phyloP scores from a whole-genome alignment of 2,888 invertebrate genomes.

The Deilephila porcellus region DNA sequence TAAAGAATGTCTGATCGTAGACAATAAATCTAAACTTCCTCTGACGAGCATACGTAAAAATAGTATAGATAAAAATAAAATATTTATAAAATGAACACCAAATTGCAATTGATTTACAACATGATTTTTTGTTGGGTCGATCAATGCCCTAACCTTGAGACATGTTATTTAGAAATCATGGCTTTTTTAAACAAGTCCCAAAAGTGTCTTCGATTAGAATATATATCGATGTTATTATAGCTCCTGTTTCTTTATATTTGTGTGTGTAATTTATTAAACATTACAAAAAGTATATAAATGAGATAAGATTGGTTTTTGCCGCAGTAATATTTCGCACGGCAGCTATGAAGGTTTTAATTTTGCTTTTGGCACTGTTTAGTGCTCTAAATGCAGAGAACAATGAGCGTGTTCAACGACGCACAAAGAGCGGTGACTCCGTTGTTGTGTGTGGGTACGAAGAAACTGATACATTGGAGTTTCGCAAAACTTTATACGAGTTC shows the following conservation, averaged over 20 bases:
- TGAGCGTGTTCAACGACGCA: background rate
- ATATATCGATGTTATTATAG: background rate
- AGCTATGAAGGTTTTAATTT: background rate
- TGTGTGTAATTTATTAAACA: background rate
- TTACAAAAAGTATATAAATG: background rate
- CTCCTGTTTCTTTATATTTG: background rate
- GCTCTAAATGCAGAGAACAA: background rate
- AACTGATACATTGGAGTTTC: background rate
- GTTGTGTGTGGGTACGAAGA: constrained; percentile 7
- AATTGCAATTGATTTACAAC: too few species aligned
- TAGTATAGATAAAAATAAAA: too few species aligned
- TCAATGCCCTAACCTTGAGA: background rate
- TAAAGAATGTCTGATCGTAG: too few species aligned
- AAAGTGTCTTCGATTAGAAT: background rate
- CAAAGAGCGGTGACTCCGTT: background rate
- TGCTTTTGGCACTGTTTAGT: background rate
- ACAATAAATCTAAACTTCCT: too few species aligned
- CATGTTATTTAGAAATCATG: background rate
- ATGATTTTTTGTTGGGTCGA: background rate
- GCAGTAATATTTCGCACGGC: background rate
- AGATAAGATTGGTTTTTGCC: background rate
- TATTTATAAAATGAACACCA: too few species aligned
- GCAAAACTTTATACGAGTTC: constrained; percentile 33
- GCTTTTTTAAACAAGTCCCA: background rate
- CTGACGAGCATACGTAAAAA: too few species aligned